These are phyloP conservation scores for Dallia pectoralis DNA, from an alignment of 2,797 vertebrate species.

Conservation along the genomic window DNA sequence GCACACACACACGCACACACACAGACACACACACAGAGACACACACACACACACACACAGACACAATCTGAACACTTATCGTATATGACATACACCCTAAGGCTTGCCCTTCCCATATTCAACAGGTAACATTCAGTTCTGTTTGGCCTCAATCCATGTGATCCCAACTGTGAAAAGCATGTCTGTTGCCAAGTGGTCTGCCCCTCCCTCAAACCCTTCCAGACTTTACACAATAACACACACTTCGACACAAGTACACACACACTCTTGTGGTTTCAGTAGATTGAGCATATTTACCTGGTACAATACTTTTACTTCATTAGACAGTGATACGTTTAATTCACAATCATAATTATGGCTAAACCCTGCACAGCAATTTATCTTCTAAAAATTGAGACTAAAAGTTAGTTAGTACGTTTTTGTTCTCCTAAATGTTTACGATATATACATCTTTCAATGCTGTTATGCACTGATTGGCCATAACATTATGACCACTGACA, in stretches of 20 bases:
- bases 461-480: too few species aligned
- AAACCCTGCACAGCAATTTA: neutral
- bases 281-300: neutral
- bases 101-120: slow-evolving; percentile 61
- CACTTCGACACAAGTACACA: slow-evolving; percentile 3
- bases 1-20: slow-evolving; percentile 25
- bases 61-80: slow-evolving; percentile 40
- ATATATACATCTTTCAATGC: too few species aligned
- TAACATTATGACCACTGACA: too few species aligned
- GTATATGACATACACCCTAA: slow-evolving; percentile 60
- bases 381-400: neutral
- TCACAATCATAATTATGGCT: neutral
- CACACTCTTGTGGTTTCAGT: too few species aligned
- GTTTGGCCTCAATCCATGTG: slow-evolving; percentile 62
- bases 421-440: too few species aligned
- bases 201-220: slow-evolving; percentile 51
- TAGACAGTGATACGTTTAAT: neutral
- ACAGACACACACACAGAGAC: too few species aligned
- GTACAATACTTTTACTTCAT: neutral
- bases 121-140: slow-evolving; percentile 64
- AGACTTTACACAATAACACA: slow-evolving; percentile 42
- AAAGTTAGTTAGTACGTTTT: too few species aligned
- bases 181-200: slow-evolving; percentile 50
- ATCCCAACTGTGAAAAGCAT: slow-evolving; percentile 50
- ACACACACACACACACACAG: slow-evolving; percentile 20